Base-by-base conservation (phyloP, 2,888 invertebrate genomes). In the Eulithis testata region DNA sequence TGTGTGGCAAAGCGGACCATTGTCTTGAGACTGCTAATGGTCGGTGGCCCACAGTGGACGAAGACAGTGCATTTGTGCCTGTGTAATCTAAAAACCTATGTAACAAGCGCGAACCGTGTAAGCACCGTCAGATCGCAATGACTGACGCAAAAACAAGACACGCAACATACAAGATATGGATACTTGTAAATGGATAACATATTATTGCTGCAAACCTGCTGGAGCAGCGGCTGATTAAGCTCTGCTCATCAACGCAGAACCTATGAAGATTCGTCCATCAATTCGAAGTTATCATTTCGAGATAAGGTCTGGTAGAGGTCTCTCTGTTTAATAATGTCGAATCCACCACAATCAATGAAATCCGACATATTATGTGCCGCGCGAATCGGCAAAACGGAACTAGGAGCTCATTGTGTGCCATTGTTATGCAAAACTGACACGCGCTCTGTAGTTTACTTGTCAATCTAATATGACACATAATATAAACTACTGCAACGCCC, bases 361-460 rank as follows among this genome's bases (percentile, higher is more conserved):
- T 76, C 73, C 73, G 72, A 76, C 73, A 40, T 78, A 73, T 78
- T 78, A 73, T 78, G 72, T 69, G 72, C 75, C 71, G 69, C 70
- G 75, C 65, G 68, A 72, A 73, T 70, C 71, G 64, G 73, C 73
- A 72, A 79, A 80, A 74, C 78, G 75, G 79, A 79, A 82, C 78
- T 70, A 68, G 70, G 69, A 63, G 60, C 73, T 77, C 76, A 82
- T 83, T 82, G 81, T 85, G 81, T 73, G 61, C 76, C 69, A 83
- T 86, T 89, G 86, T 88, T 85, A 88, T 87, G 85, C 83, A 79
- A 85, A 86, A 73, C 72, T 71, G 77, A 80, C 84, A 84, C 83
- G 83, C 81, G 77, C 79, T 78, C 55, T 74, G 76, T 75, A 79
- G 77, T 82, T 83, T 76, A 80, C 82, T 76, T 75, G 76, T 83